Evolutionary conservation across 2,888 invertebrate genomes (phyloP).

Genomic region (Camponotus fellah): DNA sequence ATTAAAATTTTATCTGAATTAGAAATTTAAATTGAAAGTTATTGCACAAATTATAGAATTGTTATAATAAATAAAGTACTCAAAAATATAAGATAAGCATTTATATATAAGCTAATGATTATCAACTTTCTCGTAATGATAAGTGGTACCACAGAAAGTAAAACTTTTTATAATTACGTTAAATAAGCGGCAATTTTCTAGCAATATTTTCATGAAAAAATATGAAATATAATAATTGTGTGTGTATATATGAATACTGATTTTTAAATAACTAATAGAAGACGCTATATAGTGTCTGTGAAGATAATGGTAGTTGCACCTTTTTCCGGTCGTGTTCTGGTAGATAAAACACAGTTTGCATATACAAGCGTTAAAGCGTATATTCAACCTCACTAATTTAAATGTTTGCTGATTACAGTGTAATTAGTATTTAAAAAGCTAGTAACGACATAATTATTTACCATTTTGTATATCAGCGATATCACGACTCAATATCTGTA

Average conservation of each 20-base stretch:
- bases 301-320: not conserved
- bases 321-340: conserved; percentile 17
- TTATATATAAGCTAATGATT: not conserved
- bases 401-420: conserved; percentile 36
- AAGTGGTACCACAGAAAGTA: not conserved
- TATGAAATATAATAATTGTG: not conserved
- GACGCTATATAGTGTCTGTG: not conserved
- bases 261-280: not conserved
- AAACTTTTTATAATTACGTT: not conserved
- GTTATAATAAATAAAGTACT: not conserved
- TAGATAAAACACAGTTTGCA: conserved; percentile 32
- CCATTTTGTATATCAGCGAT: not conserved
- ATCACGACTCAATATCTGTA: conserved; percentile 38
- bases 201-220: not conserved
- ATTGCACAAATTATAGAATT: not conserved
- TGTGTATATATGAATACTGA: not conserved
- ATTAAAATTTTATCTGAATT: not conserved
- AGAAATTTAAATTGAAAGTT: not conserved
- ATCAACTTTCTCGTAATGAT: not conserved
- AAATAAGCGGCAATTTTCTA: not conserved
- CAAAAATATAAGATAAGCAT: not conserved
- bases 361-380: not conserved
- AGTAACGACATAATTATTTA: conserved; percentile 42
- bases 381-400: conserved; percentile 24
- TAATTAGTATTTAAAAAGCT: conserved; percentile 47